Conservation (phyloP, 2,888 invertebrate species). For the Torymus tubicola region DNA sequence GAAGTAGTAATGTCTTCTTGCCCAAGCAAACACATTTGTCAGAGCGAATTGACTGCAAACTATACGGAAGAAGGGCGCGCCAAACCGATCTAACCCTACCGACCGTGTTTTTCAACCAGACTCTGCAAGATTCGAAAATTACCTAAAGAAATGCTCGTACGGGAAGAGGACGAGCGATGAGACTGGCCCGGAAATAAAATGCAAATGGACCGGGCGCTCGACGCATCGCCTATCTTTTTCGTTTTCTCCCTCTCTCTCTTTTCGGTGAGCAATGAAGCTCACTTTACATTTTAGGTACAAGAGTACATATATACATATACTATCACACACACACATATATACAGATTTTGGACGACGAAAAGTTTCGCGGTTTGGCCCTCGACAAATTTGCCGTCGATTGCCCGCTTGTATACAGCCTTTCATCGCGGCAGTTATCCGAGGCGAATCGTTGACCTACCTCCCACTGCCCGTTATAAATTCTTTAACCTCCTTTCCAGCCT, state of each 20-base stretch:
- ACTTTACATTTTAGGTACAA: slow-evolving; percentile 29
- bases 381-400: slow-evolving; percentile 32
- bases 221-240: neutral
- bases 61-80: neutral
- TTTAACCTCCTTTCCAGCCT: slow-evolving; percentile 14
- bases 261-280: slow-evolving; percentile 17
- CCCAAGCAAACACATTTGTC: neutral
- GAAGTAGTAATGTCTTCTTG: neutral
- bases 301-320: too few relatives aligned
- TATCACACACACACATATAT: too few relatives aligned
- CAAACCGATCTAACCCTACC: neutral
- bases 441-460: neutral
- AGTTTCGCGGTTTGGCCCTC: slow-evolving; percentile 6
- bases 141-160: neutral
- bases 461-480: neutral
- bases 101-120: neutral
- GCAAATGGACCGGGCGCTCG: slow-evolving; percentile 27
- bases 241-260: too few relatives aligned
- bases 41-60: neutral
- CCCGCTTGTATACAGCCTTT: slow-evolving; percentile 2
- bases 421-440: neutral
- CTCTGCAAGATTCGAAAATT: slow-evolving; percentile 27
- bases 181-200: slow-evolving; percentile 31
- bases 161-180: neutral
- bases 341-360: neutral